Evolutionary conservation across 2,888 invertebrate genomes (phyloP).

Genomic region (Chydorus sphaericus): DNA sequence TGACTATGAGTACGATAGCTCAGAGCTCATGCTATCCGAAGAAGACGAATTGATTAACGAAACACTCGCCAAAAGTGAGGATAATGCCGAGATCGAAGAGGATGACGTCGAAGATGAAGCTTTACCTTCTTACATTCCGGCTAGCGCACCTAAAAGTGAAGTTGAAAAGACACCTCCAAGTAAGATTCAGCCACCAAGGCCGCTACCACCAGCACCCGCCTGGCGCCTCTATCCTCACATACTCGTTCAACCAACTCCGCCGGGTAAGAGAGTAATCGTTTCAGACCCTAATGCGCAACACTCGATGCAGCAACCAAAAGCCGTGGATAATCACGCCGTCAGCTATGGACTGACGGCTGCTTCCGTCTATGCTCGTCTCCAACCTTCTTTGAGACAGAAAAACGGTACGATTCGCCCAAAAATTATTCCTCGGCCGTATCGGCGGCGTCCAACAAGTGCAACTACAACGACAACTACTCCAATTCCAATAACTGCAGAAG

Average conservation of each 20-base stretch:
- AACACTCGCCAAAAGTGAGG: too few species aligned
- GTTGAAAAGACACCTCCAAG: not conserved
- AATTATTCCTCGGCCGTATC: not conserved
- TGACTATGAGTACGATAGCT: not conserved
- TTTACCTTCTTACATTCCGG: not conserved
- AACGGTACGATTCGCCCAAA: not conserved
- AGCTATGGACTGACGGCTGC: conserved; percentile 14
- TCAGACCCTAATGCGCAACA: not conserved
- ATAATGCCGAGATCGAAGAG: not conserved
- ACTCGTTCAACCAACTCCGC: conserved; percentile 9
- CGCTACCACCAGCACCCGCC: too few species aligned
- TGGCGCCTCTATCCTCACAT: conserved; percentile 5
- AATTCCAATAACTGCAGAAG: not conserved
- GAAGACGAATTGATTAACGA: too few species aligned
- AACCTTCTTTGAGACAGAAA: conserved; percentile 1
- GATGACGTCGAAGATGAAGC: not conserved
- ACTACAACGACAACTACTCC: conserved; percentile 3
- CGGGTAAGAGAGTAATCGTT: conserved; percentile 9
- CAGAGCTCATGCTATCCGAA: too few species aligned
- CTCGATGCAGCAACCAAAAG: not conserved
- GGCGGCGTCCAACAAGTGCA: not conserved
- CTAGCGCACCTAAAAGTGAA: not conserved
- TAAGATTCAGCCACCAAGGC: not conserved
- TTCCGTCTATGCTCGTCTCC: conserved; percentile 11
- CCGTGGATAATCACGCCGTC: conserved; percentile 5